Evolutionary conservation across 23 tunicate species (phyloP).

Genomic region (Aplidium turbinatum): DNA sequence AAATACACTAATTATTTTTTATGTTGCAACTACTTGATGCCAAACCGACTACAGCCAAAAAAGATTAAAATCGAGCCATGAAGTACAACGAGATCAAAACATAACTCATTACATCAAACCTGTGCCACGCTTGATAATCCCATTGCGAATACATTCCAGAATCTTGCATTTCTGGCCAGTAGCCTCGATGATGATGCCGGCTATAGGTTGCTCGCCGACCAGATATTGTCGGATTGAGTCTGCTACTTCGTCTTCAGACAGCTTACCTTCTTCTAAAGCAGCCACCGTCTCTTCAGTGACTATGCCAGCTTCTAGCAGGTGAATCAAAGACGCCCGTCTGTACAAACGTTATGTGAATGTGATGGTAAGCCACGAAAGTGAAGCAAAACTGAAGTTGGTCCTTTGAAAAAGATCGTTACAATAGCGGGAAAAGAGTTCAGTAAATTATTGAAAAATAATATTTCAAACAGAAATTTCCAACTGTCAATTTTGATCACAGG

Average conservation of each 20-base stretch:
- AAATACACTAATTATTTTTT: too few relatives aligned
- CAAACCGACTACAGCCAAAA: too few relatives aligned
- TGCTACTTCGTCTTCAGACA: conserved; percentile 65
- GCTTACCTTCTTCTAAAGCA: conserved; percentile 58
- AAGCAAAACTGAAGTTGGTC: too few relatives aligned
- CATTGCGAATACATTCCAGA: conserved; percentile 70
- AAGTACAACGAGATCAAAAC: too few relatives aligned
- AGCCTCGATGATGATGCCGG: conserved; percentile 75
- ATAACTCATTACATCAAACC: too few relatives aligned
- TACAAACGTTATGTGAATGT: neutral
- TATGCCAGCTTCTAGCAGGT: conserved; percentile 66
- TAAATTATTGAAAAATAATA: too few relatives aligned
- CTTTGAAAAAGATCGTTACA: too few relatives aligned
- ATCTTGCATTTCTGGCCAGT: conserved; percentile 65
- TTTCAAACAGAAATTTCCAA: neutral
- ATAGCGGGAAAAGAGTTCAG: too few relatives aligned
- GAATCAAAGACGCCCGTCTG: conserved; percentile 60
- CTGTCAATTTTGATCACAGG: neutral
- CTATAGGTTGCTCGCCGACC: conserved; percentile 90
- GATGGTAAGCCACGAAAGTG: neutral
- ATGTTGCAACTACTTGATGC: too few relatives aligned
- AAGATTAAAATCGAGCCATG: too few relatives aligned
- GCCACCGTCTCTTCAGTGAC: conserved; percentile 63
- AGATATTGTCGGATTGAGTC: conserved; percentile 69
- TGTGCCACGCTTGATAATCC: conserved; percentile 86